Conservation (phyloP, 2,113 vertebrate genomes). For the Pterophyllum scalare region DNA sequence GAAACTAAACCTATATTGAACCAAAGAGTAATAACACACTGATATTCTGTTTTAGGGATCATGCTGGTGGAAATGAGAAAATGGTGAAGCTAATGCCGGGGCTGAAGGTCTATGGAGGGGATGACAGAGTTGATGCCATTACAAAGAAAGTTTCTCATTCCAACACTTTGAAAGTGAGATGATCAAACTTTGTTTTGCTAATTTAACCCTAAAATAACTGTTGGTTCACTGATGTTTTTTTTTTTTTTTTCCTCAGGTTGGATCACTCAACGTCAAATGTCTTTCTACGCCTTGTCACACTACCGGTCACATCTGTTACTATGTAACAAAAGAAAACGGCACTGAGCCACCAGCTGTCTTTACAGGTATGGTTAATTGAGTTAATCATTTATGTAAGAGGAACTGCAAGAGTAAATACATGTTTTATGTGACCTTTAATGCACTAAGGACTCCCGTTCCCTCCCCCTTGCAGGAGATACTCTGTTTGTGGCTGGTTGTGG, state of each 20-base stretch:
- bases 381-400: background rate
- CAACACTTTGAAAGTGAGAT: slow-evolving; percentile 87
- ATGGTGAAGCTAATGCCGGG: slow-evolving; percentile 88
- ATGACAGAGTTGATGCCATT: slow-evolving; percentile 89
- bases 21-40: background rate
- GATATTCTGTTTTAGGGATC: slow-evolving; percentile 85
- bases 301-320: slow-evolving; percentile 97
- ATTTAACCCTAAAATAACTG: background rate
- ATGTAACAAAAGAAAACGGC: slow-evolving; percentile 90
- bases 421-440: background rate
- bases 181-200: background rate
- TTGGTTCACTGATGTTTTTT: background rate
- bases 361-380: slow-evolving; percentile 78
- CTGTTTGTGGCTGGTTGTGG: slow-evolving; percentile 96
- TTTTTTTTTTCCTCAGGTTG: slow-evolving; percentile 81
- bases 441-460: background rate
- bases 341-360: slow-evolving; percentile 92
- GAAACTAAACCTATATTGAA: background rate
- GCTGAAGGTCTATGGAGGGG: slow-evolving; percentile 91
- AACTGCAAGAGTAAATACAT: background rate
- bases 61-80: slow-evolving; percentile 96
- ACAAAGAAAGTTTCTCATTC: slow-evolving; percentile 91
- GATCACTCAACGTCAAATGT: slow-evolving; percentile 92
- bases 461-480: slow-evolving; percentile 87
- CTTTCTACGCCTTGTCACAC: slow-evolving; percentile 96